Conservation (phyloP, 2,113 vertebrate genomes). For the Eulacestoma nigropectus region DNA sequence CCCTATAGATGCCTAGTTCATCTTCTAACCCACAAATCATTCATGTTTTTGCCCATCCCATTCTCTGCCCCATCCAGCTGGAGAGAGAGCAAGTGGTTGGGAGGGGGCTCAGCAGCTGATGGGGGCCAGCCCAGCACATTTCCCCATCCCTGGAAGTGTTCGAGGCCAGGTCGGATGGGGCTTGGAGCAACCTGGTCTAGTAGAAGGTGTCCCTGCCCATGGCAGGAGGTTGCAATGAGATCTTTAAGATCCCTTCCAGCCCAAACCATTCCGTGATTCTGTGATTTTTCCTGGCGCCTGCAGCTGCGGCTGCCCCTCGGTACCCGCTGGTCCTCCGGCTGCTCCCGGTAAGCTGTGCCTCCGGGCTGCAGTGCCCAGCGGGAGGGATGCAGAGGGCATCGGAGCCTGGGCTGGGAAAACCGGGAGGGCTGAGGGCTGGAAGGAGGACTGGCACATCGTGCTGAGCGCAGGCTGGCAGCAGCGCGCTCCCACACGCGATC, state of each 20-base stretch:
- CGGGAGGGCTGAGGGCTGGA: neutral
- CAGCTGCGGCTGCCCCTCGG: neutral
- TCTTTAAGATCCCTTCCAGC: neutral
- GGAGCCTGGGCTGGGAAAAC: neutral
- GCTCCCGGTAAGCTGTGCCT: neutral
- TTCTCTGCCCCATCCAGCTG: neutral
- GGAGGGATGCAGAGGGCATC: neutral
- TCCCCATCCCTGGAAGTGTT: neutral
- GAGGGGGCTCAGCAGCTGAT: neutral
- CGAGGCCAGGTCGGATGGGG: neutral
- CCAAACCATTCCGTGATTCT: neutral
- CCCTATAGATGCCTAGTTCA: neutral
- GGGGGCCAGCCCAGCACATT: neutral
- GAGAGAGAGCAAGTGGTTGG: neutral
- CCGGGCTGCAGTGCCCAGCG: neutral
- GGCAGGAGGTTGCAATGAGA: neutral
- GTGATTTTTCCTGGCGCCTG: rapidly evolving
- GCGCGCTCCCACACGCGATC: neutral
- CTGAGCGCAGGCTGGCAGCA: neutral
- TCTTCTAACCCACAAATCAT: neutral
- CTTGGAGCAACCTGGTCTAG: neutral
- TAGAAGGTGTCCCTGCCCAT: neutral
- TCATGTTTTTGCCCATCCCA: neutral
- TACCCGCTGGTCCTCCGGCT: rapidly evolving
- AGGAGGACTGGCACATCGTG: neutral